Percentiles rank a stretch among this genome's conserved stretches.
These are phyloP conservation scores for Hedychridium roseum DNA, from an alignment of 2,888 invertebrate genomes.

Conservation along the genomic window DNA sequence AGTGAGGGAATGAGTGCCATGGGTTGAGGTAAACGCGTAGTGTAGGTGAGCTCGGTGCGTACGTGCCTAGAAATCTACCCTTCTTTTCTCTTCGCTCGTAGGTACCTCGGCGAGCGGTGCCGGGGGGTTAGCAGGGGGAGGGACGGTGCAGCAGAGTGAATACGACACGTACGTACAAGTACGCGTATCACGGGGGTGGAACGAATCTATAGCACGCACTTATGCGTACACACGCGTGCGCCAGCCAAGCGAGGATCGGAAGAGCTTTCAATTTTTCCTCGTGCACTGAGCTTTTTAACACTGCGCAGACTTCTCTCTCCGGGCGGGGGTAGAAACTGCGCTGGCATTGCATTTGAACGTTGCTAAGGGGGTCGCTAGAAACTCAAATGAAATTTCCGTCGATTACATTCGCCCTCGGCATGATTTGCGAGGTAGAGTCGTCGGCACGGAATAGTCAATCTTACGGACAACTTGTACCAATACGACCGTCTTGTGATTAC, in stretches of 20 bases:
- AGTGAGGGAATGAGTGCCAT: too few relatives aligned
- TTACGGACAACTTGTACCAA: too few relatives aligned
- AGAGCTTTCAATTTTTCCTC: slow-evolving; percentile 37
- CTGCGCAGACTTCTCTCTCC: slow-evolving; percentile 3
- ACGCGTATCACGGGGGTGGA: slow-evolving; percentile 44
- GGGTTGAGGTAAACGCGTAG: too few relatives aligned
- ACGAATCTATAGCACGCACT: slow-evolving; percentile 40
- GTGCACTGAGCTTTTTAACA: slow-evolving; percentile 5
- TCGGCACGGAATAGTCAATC: too few relatives aligned
- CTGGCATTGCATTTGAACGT: neutral
- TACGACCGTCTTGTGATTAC: too few relatives aligned
- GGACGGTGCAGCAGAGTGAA: slow-evolving; percentile 38
- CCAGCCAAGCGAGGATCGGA: slow-evolving; percentile 20
- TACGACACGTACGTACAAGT: slow-evolving; percentile 57
- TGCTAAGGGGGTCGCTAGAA: too few relatives aligned
- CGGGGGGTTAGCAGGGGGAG: slow-evolving; percentile 15
- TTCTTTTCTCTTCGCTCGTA: slow-evolving; percentile 37
- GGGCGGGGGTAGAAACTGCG: slow-evolving; percentile 4
- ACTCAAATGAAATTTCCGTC: too few relatives aligned
- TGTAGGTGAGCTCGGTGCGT: too few relatives aligned
- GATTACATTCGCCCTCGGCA: too few relatives aligned
- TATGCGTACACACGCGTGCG: slow-evolving; percentile 33
- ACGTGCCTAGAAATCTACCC: slow-evolving; percentile 55
- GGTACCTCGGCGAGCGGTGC: slow-evolving; percentile 19
- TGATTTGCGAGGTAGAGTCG: too few relatives aligned